Evolutionary conservation across 2,797 vertebrate species (phyloP), one percentile per base, ranked within the genome.

Genomic region (Amniataba percoides): DNA sequence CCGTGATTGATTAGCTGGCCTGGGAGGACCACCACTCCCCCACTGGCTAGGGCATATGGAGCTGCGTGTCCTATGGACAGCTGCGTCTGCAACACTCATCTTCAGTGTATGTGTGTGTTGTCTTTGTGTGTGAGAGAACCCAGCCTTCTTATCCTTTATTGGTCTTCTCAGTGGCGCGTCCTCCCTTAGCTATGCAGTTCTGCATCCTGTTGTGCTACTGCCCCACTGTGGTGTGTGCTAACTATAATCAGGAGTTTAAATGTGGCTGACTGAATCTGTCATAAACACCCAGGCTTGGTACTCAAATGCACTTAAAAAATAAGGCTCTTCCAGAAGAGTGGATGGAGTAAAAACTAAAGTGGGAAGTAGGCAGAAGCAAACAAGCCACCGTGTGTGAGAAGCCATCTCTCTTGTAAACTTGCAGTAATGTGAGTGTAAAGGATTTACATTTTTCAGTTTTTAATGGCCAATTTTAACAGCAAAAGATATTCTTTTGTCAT

Each of bases 1-100:
- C 73, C 13, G 84, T 95, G 94, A 96, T 95, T 95, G 94, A 95
- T 95, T 93, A 93, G 87, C 86, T 80, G 83, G 91, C 84, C 87
- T 92, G 87, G 78, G 87, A 92, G 83, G 80, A 88, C 84, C 80
- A 80, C 82, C 62, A 60, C 86, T 84, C 84, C 90, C 94, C 93
- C 81, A 87, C 92, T 83, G 92, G 83, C 90, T 76, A 82, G 87
- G 92, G 83, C 94, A 95, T 94, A 94, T 94, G 94, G 94, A 93
- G 86, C 78, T 77, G 85, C 25, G 56, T 89, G 89, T 92, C 88
- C 83, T 82, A 87, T 78, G 84, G 87, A 85, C 92, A 91, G 90
- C 88, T 94, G 92, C 40, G 77, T 92, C 81, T 11, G 77, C 87
- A 90, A 77, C 81, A 77, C 72, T 81, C 74, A 58, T 79, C 56